Evolutionary conservation across 2,797 vertebrate genomes (phyloP), one percentile per base, ranked within the genome.

Genomic region (Distichodus sexfasciatus): DNA sequence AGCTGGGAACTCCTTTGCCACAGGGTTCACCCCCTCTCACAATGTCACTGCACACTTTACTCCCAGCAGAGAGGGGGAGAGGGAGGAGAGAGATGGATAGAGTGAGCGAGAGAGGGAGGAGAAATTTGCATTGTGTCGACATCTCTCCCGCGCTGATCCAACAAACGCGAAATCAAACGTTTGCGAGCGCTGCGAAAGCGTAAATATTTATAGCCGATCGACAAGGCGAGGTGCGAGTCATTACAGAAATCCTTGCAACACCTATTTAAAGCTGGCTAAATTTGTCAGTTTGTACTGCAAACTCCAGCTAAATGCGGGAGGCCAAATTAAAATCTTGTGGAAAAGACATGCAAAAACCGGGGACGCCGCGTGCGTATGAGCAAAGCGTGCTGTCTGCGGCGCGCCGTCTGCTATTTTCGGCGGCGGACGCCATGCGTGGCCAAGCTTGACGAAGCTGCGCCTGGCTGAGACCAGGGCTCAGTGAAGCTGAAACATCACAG

Each of bases 401-500:
- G 46, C 7, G 9, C 64, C 43, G 41, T 51, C 40, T 76, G 66
- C 66, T 74, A 71, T 70, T 72, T 79, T 78, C 82, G 79, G 82
- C 79, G 78, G 70, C 70, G 82, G 78, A 66, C 55, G 73, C 73
- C 69, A 63, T 68, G 59, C 63, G 76, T 46, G 71, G 77, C 61
- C 71, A 73, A 70, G 81, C 65, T 65, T 75, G 78, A 65, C 79
- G 82, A n/a, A n/a, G n/a, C 28, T 76, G 79, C 81, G 76, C 82
- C 83, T 81, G 82, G 66, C 66, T 47, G 57, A 81, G 84, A 80
- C 76, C 77, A 76, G 59, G 76, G 84, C 75, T 83, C 86, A 86
- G 76, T 87, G 83, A 88, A 71, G 88, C 86, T 74, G 83, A 89
- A 90, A 86, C 88, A 88, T 81, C 88, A 86, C 72, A 77, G 83